Conservation (phyloP, 2,888 invertebrate genomes). For the Athetis lepigone region DNA sequence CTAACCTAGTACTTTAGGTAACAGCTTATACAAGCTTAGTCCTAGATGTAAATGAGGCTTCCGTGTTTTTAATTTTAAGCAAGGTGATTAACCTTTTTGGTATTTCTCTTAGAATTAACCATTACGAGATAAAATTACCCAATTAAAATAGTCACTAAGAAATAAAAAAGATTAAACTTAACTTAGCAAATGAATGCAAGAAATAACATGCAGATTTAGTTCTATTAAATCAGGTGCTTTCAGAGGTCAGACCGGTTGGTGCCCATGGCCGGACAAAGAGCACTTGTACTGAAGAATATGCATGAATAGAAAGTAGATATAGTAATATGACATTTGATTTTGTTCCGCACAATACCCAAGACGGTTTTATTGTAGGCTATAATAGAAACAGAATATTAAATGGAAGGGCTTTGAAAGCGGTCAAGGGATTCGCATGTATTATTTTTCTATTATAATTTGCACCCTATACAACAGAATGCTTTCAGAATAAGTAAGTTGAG, state of each 20-base stretch:
- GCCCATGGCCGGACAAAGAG: conserved; percentile 57
- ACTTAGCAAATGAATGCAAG: conserved; percentile 16
- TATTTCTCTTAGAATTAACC: not conserved
- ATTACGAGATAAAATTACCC: conserved; percentile 9
- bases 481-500: conserved; percentile 17
- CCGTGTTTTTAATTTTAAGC: not conserved
- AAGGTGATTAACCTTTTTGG: conserved; percentile 6
- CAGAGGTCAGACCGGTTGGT: conserved; percentile 58
- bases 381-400: conserved; percentile 49
- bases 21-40: conserved; percentile 25
- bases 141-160: not conserved
- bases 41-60: conserved; percentile 5
- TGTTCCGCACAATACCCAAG: conserved; percentile 39
- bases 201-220: conserved; percentile 51
- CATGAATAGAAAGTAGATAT: conserved; percentile 61
- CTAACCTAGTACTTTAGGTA: conserved; percentile 49
- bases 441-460: conserved; percentile 41
- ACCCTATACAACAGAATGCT: conserved; percentile 30
- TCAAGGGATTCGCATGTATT: conserved; percentile 41
- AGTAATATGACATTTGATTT: conserved; percentile 60
- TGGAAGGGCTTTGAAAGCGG: conserved; percentile 35
- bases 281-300: conserved; percentile 59
- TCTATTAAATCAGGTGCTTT: conserved; percentile 63
- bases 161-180: conserved; percentile 1
- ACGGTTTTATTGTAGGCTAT: conserved; percentile 42